Base-by-base conservation (phyloP, 2,888 invertebrate species). In the Allolobophora icterica region DNA sequence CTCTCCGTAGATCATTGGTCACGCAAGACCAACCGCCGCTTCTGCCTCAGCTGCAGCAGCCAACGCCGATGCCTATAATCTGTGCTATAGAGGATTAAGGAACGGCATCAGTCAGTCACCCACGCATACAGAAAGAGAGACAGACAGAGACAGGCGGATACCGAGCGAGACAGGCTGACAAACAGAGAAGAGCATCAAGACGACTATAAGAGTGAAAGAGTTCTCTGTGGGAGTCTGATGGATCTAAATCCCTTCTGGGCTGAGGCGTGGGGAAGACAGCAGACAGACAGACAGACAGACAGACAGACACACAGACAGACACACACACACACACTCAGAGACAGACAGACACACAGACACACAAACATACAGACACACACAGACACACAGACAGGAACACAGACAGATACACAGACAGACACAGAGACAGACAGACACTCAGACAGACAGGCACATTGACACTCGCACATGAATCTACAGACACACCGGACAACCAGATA, bases 31-130 rank as follows among this genome's bases (percentile, higher is more conserved):
- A n/a, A 71, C 71, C 13, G 71, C 30, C 11, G 71, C n/a, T 71
- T n/a, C 71, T 71, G 71, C 71, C 71, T 71, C 71, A n/a, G 71
- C 71, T n/a, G n/a, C 71, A n/a, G 71, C 71, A 71, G n/a, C n/a
- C n/a, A 6, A 71, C 0, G 71, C n/a, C n/a, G 52, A n/a, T 3
- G 71, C 71, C 8, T 71, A 6, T 71, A 71, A 71, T 71, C 71
- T 71, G 30, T 71, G 71, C n/a, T 30, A 71, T 71, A n/a, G 71
- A 30, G 71, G 71, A 71, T 71, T 71, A 71, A 13, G 71, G 71
- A 30, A 71, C 0, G n/a, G n/a, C 17, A 71, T 71, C 71, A 71
- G n/a, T 71, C 71, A 71, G 71, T 8, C 30, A 17, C 71, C n/a
- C n/a, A 71, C n/a, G 71, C 8, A 71, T 13, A 21, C 52, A 52